phyloP scores from a whole-genome alignment of 2,888 invertebrate genomes.

The Ectemnius lituratus region DNA sequence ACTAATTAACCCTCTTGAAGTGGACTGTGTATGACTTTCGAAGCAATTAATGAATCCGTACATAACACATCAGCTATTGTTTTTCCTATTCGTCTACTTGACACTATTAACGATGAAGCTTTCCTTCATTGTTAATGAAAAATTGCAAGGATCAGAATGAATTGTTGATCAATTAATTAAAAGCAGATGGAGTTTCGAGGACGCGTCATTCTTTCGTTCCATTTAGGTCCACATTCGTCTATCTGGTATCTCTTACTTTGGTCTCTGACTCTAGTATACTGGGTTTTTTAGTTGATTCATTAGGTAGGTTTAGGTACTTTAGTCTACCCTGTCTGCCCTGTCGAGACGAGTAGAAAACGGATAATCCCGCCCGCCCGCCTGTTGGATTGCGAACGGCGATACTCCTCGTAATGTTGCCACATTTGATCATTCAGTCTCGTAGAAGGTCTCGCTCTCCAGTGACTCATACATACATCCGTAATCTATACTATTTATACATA shows the following conservation, averaged over 20 bases:
- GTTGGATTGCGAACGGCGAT: slow-evolving; percentile 69
- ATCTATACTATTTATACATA: slow-evolving; percentile 12
- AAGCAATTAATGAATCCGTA: too few species aligned
- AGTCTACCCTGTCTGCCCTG: slow-evolving; percentile 66
- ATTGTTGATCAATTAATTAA: too few species aligned
- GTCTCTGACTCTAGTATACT: slow-evolving; percentile 58
- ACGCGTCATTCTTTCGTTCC: slow-evolving; percentile 48
- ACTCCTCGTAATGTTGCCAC: slow-evolving; percentile 62
- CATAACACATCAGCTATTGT: too few species aligned
- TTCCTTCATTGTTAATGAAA: too few species aligned
- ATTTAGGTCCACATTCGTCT: slow-evolving; percentile 67
- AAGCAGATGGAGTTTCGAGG: slow-evolving; percentile 13
- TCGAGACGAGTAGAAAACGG: slow-evolving; percentile 70
- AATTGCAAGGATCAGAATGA: too few species aligned
- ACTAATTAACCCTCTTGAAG: background rate
- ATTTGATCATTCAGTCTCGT: slow-evolving; percentile 48
- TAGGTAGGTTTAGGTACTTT: slow-evolving; percentile 71
- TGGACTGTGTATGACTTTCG: too few species aligned
- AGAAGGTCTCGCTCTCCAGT: slow-evolving; percentile 57
- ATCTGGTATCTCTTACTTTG: slow-evolving; percentile 66
- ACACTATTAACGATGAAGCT: too few species aligned
- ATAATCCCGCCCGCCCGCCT: slow-evolving; percentile 68
- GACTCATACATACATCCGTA: slow-evolving; percentile 30
- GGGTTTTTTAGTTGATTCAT: slow-evolving; percentile 62
- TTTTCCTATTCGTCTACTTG: too few species aligned